Conservation (phyloP, 37 sponge, comb jelly and placozoan genomes). For the Axinella damicornis region DNA sequence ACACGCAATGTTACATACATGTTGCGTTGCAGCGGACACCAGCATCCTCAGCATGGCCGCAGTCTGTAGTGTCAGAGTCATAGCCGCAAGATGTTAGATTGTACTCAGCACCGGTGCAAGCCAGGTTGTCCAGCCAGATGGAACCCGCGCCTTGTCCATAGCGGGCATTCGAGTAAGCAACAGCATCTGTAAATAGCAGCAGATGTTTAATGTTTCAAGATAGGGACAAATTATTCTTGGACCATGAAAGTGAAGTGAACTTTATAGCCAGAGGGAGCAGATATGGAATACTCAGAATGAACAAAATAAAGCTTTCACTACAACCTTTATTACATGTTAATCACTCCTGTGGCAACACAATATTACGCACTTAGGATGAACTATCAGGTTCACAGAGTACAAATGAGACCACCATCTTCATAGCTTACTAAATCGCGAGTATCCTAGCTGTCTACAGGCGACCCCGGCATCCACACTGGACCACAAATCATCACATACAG, state of each 20-base stretch:
- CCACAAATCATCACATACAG: slow-evolving; percentile 51
- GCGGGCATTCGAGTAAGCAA: background rate
- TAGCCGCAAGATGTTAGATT: background rate
- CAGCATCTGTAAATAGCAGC: background rate
- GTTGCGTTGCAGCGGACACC: background rate
- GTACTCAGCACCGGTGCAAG: background rate
- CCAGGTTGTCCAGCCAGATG: slow-evolving; percentile 4
- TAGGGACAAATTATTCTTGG: no score
- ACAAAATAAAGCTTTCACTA: no score
- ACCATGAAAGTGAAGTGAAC: no score
- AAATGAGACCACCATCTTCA: no score
- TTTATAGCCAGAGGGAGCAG: no score
- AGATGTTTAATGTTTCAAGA: no score
- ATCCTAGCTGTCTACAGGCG: slow-evolving; percentile 38
- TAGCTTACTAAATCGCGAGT: background rate
- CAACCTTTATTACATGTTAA: no score
- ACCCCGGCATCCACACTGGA: slow-evolving; percentile 24
- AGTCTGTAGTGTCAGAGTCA: background rate
- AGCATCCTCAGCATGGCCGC: background rate
- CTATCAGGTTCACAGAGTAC: no score
- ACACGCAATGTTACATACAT: no score
- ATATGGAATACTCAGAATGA: no score
- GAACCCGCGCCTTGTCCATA: background rate
- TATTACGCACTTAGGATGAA: no score
- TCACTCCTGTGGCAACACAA: no score